Base-by-base conservation (phyloP, 2,113 vertebrate genomes). In the Cygnus buccinator region DNA sequence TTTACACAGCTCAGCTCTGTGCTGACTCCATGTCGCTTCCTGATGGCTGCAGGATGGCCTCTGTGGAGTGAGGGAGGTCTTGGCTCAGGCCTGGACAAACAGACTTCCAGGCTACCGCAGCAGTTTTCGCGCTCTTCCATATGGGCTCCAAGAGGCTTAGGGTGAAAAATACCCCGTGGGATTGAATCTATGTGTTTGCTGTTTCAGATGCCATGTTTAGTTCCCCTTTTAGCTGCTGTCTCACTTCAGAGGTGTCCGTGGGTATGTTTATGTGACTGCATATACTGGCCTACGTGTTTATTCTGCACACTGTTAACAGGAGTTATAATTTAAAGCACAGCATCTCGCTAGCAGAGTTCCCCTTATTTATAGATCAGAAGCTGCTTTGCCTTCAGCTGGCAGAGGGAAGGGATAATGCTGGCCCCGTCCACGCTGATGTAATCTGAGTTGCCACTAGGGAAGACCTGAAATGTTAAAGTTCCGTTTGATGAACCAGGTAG, bases 101-200 rank as follows among this genome's bases (percentile, higher is more conserved):
- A n/a, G 58, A 23, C 17, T 71, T 94, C 44, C 37, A 58, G 29
- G 23, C 55, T 67, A 28, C 58, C 75, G 10, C 62, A 89, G 61
- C 37, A 84, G 43, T 93, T 94, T 89, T 91, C 73, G 44, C 43
- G 23, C 57, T 63, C 13, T 84, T 91, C 57, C 35, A 5, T 52
- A 57, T 48, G 35, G 22, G 16, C 84, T 95, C 20, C 39, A 48
- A 87, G 83, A 87, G 35, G 43, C 70, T 84, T 92, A 75, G 70
- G 57, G 70, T 94, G 13, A 68, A 91, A 94, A 96, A 67, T 84
- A 92, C 22, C 43, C 29, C 13, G 7, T 65, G 39, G 57, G 18
- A 91, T 94, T 94, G 87, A 92, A 82, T 91, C 68, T 3, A 25
- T 71, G 6, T 72, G 43, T 89, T 94, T 92, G 80, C 26, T 58